phyloP scores from a whole-genome alignment of 1,140 invertebrate genomes.

The Laodelphax striatellus region DNA sequence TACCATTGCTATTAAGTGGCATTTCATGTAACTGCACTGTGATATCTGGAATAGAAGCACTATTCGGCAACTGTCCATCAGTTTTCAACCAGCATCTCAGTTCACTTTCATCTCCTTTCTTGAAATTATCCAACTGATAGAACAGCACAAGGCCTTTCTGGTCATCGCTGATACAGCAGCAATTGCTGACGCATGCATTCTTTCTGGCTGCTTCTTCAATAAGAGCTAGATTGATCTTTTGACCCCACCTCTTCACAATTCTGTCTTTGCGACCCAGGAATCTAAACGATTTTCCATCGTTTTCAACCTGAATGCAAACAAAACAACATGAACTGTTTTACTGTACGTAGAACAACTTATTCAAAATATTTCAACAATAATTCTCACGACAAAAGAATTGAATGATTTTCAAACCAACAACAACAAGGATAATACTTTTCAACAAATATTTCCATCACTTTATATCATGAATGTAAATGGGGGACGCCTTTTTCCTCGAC shows the following conservation, averaged over 20 bases:
- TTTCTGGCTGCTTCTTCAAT: conserved; percentile 27
- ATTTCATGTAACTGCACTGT: conserved; percentile 15
- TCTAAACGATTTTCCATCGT: conserved; percentile 22
- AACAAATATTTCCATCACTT: too few species aligned
- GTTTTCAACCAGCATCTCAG: too few species aligned
- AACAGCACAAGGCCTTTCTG: conserved; percentile 9
- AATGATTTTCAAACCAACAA: too few species aligned
- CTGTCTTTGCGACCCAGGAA: conserved; percentile 32
- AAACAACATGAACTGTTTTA: not conserved
- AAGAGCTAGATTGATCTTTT: conserved; percentile 29
- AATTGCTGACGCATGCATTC: conserved; percentile 7
- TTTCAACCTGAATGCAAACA: not conserved
- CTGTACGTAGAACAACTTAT: too few species aligned
- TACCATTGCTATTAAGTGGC: conserved; percentile 33
- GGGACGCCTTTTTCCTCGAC: too few species aligned
- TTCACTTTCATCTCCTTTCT: too few species aligned
- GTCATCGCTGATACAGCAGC: conserved; percentile 8
- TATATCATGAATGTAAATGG: too few species aligned
- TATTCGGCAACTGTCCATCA: too few species aligned
- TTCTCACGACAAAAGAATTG: too few species aligned
- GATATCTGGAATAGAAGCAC: not conserved
- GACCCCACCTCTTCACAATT: conserved; percentile 35
- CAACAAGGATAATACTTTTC: too few species aligned
- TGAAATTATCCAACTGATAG: too few species aligned
- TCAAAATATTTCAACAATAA: too few species aligned